phyloP scores from a whole-genome alignment of 1,140 invertebrate species.

The Bicyclus anynana region DNA sequence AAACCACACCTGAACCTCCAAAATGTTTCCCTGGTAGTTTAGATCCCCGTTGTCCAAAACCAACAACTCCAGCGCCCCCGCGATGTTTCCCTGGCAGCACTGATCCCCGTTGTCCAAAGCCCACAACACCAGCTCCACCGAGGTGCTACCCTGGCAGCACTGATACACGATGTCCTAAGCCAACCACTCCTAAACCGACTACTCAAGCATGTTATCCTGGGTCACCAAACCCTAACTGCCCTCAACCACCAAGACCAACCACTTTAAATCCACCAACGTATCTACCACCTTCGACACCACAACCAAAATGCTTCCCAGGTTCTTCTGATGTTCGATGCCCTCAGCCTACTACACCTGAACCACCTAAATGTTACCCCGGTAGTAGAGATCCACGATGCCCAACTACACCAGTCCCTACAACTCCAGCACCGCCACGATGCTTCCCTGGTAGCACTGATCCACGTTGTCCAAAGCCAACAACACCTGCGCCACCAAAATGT shows the following conservation, averaged over 20 bases:
- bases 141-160: not conserved
- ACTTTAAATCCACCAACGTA: not conserved
- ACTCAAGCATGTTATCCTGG: not conserved
- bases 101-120: not conserved
- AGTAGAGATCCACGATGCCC: constrained; percentile 56
- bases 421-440: constrained; percentile 45
- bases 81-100: not conserved
- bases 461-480: constrained; percentile 31
- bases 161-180: not conserved
- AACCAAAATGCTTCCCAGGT: constrained; percentile 49
- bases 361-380: constrained; percentile 39
- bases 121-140: not conserved
- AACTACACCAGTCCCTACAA: constrained; percentile 29
- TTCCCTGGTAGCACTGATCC: constrained; percentile 69
- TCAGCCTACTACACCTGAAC: constrained; percentile 40
- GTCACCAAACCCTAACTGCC: constrained; percentile 23
- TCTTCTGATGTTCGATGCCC: constrained; percentile 57
- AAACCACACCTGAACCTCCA: constrained; percentile 43
- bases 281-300: not conserved
- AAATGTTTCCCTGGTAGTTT: constrained; percentile 37
- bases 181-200: not conserved
- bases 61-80: not conserved
- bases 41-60: constrained; percentile 33
- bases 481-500: not conserved
- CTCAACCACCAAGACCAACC: constrained; percentile 24